Base-by-base conservation (phyloP, 2,888 invertebrate species). In the Copidosoma aretas region DNA sequence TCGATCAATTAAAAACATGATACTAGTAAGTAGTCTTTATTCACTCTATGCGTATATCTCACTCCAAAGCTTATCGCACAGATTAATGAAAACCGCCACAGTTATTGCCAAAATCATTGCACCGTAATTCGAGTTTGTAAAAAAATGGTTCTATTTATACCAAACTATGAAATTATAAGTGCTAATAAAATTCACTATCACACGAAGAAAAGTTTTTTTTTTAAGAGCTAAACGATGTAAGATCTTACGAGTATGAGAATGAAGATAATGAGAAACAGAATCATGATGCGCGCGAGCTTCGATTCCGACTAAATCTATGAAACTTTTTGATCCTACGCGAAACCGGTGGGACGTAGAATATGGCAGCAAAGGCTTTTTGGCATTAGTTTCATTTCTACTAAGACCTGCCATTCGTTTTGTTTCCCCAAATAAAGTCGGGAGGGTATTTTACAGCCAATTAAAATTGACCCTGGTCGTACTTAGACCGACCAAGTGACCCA, bases 401-500 rank as follows among this genome's bases (percentile, higher is more conserved):
- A 77, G 73, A 72, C 66, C 21, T 52, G 59, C 49, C 15, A 63
- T 59, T 59, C 21, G 68, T 59, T 46, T 57, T 39, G n/a, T 52
- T 39, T 62, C 17, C 14, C n/a, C 25, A 54, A 49, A 56, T 60
- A 60, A 19, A 32, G n/a, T 54, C n/a, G 17, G 14, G 22, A 49
- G 32, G n/a, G 22, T 49, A 41, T 66, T 56, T 57, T 32, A 39
- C 10, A 14, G 21, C n/a, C 61, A 67, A 62, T 67, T 67, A 58
- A 62, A 67, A 43, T 61, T 49, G 39, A 51, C 22, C 24, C 43
- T 46, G 43, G 43, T 22, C 17, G n/a, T 2, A 22, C n/a, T n/a
- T 8, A 56, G n/a, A 25, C 49, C 87, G 73, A 92, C 88, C 85
- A n/a, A 41, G 51, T 54, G 12, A 60, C 51, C 43, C 51, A 54